Conservation (phyloP, 2,888 invertebrate species). For the Tuberolachnus salignus region DNA sequence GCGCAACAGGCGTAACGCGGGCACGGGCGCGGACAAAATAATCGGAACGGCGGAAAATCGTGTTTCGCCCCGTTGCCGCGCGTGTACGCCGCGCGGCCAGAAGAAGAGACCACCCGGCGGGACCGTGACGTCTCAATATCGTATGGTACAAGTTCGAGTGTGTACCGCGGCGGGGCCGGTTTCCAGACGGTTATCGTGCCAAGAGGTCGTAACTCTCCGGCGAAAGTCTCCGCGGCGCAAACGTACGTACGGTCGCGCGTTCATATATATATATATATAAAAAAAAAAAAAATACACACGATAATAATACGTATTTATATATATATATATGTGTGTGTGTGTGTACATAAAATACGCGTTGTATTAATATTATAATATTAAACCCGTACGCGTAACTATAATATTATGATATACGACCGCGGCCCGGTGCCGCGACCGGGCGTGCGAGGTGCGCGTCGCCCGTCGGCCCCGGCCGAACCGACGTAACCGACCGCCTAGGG, state of each 20-base stretch:
- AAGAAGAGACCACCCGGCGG: conserved; percentile 44
- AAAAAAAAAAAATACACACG: background rate
- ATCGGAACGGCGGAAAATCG: conserved; percentile 24
- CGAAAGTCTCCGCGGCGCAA: conserved; percentile 31
- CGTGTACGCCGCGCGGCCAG: background rate
- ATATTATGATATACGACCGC: no score
- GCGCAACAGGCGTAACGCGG: no score
- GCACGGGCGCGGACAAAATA: background rate
- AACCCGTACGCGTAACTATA: no score
- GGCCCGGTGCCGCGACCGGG: no score
- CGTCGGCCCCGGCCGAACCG: no score
- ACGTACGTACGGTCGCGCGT: background rate
- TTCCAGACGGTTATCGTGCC: conserved; percentile 27
- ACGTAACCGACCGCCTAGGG: no score
- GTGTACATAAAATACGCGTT: no score
- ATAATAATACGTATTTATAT: background rate
- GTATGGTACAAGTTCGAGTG: background rate
- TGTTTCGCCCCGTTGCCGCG: conserved; percentile 34
- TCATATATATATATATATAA: background rate
- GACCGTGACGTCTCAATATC: conserved; percentile 41
- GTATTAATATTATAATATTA: no score
- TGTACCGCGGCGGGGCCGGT: background rate
- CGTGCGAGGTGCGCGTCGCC: no score
- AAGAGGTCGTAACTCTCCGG: conserved; percentile 42
- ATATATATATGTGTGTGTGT: no score